Evolutionary conservation across 35 echinoderm and acorn worm genomes (phyloP).

Genomic region (Holothuria glaberrima): DNA sequence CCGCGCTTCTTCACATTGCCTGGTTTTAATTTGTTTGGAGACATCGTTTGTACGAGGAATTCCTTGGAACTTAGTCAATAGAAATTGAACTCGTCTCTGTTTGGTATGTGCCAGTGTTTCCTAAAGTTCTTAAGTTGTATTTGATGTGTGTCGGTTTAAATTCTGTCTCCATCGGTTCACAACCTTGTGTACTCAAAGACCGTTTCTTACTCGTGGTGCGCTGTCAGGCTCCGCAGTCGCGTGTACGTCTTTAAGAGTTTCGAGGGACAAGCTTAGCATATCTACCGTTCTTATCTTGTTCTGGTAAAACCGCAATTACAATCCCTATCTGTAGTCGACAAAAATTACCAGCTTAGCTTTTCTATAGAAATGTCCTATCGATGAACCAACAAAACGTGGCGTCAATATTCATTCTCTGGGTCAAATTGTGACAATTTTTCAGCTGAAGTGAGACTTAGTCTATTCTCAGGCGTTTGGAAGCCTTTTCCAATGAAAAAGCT

Average conservation of each 20-base stretch:
- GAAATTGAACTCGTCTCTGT: constrained; percentile 28
- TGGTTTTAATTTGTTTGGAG: constrained; percentile 27
- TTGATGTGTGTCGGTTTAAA: too few species aligned
- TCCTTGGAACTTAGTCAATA: constrained; percentile 22
- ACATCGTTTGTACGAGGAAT: constrained; percentile 22
- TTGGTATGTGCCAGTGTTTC: neutral
- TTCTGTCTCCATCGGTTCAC: too few species aligned
- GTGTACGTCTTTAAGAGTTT: constrained; percentile 14
- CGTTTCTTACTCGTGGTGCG: neutral
- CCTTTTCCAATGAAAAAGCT: neutral
- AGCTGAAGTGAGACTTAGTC: too few species aligned
- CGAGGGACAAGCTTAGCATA: neutral
- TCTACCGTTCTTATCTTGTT: too few species aligned
- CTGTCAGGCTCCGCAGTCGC: neutral
- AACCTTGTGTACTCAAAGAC: too few species aligned
- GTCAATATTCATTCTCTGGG: neutral
- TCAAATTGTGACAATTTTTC: constrained; percentile 3
- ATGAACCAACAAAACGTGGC: too few species aligned
- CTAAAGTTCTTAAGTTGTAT: too few species aligned
- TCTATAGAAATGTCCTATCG: too few species aligned
- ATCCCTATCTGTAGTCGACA: too few species aligned
- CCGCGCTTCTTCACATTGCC: neutral
- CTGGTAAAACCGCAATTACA: too few species aligned
- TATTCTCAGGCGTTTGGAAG: too few species aligned
- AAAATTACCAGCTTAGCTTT: too few species aligned